Evolutionary conservation across 2,797 vertebrate genomes (phyloP).

Genomic region (Girardinus metallicus): DNA sequence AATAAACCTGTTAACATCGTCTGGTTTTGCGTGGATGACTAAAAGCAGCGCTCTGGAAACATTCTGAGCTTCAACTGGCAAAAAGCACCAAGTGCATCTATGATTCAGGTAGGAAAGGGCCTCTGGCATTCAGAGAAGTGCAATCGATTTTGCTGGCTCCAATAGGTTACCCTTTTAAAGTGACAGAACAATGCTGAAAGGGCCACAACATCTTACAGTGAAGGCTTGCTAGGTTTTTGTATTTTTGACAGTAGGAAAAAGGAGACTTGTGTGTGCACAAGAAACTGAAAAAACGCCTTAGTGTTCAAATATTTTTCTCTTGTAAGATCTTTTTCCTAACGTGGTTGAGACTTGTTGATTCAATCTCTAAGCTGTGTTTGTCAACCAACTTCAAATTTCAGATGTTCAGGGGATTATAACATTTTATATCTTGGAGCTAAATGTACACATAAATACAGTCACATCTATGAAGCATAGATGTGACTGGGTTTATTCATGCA

Average conservation of each 20-base stretch:
- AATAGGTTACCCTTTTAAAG: constrained; percentile 54
- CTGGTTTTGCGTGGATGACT: constrained; percentile 1
- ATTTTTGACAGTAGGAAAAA: constrained; percentile 12
- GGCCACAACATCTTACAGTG: constrained; percentile 4
- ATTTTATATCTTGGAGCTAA: neutral
- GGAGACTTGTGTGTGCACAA: neutral
- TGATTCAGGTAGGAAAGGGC: constrained; percentile 24
- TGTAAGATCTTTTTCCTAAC: neutral
- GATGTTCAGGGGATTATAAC: neutral
- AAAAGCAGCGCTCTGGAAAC: constrained; percentile 23
- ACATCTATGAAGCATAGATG: neutral
- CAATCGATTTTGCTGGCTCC: constrained; percentile 54
- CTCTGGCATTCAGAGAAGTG: constrained; percentile 25
- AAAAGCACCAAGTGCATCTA: constrained; percentile 30
- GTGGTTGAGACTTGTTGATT: constrained; percentile 11
- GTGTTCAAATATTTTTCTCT: neutral
- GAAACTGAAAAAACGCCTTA: neutral
- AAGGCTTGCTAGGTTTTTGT: constrained; percentile 16
- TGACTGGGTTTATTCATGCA: neutral
- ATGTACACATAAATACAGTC: neutral
- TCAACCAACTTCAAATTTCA: neutral
- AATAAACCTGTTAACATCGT: neutral
- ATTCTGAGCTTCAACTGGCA: constrained; percentile 29
- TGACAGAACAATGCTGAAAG: constrained; percentile 43
- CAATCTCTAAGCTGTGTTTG: neutral